Evolutionary conservation across 1,140 invertebrate genomes (phyloP).

Genomic region (Drosophila baimaii): DNA sequence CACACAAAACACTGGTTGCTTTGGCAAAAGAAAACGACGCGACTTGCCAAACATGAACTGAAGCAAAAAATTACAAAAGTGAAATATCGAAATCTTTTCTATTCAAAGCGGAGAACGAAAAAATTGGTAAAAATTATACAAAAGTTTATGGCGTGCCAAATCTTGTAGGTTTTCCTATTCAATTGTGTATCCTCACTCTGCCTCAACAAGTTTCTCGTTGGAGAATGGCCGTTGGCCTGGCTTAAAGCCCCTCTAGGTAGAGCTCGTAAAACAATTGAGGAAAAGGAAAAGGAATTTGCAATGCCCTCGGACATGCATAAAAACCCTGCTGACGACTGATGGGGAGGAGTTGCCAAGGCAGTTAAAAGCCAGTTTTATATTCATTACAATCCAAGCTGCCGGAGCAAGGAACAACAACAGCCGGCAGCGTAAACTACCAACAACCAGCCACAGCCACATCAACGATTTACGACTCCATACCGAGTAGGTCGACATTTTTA

Average conservation of each 20-base stretch:
- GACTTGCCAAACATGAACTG: constrained; percentile 71
- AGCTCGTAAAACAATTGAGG: constrained; percentile 48
- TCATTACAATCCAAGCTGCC: constrained; percentile 62
- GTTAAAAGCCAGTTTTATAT: constrained; percentile 76
- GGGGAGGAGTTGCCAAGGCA: constrained; percentile 41
- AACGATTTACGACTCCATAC: constrained; percentile 71
- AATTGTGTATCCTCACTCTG: constrained; percentile 36
- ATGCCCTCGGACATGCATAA: constrained; percentile 45
- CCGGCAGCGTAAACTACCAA: constrained; percentile 50
- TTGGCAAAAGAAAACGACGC: constrained; percentile 39
- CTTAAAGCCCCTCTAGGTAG: constrained; percentile 13
- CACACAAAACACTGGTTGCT: constrained; percentile 79
- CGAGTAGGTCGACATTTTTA: constrained; percentile 59
- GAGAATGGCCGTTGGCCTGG: constrained; percentile 1
- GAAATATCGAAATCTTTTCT: constrained; percentile 64
- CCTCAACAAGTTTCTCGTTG: constrained; percentile 69
- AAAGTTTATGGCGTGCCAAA: constrained; percentile 67
- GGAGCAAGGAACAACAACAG: constrained; percentile 31
- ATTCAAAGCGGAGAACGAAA: constrained; percentile 30
- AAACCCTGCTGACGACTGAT: background rate
- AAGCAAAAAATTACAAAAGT: constrained; percentile 66
- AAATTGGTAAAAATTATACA: constrained; percentile 60
- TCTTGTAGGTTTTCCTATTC: constrained; percentile 41
- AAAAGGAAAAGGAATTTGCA: constrained; percentile 50
- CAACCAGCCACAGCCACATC: constrained; percentile 55